Conservation (phyloP, 2,888 invertebrate species). For the Sphaerophoria taeniata region DNA sequence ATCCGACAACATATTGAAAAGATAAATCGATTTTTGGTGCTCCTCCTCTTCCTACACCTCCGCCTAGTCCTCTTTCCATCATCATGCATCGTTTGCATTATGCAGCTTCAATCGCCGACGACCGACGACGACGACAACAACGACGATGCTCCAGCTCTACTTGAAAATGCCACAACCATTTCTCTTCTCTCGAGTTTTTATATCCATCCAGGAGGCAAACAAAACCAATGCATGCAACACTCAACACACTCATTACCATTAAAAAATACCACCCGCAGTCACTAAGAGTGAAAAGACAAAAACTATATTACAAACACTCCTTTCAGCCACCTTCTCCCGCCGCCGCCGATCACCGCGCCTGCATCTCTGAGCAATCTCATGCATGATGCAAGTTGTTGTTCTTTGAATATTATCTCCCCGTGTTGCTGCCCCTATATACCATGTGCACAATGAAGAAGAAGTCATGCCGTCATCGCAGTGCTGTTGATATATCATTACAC, state of each 20-base stretch:
- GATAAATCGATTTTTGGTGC: conserved; percentile 65
- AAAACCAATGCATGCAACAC: conserved; percentile 52
- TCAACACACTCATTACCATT: conserved; percentile 70
- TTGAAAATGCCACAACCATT: conserved; percentile 54
- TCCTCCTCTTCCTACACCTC: neutral
- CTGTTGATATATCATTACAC: conserved; percentile 67
- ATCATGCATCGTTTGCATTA: too few relatives aligned
- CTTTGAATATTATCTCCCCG: neutral
- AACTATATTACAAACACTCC: conserved; percentile 16
- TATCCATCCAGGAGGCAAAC: conserved; percentile 63
- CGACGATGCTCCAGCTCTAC: conserved; percentile 3
- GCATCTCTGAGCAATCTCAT: neutral
- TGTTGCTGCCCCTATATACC: neutral
- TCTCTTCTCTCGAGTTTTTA: neutral
- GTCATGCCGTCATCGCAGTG: conserved; percentile 66
- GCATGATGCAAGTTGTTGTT: conserved; percentile 14
- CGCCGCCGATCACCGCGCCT: too few relatives aligned
- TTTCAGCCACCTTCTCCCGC: neutral
- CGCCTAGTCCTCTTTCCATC: neutral
- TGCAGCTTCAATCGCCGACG: too few relatives aligned
- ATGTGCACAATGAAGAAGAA: conserved; percentile 24
- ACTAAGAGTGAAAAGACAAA: conserved; percentile 26
- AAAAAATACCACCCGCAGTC: conserved; percentile 72
- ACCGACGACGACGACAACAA: too few relatives aligned
- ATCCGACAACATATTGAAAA: conserved; percentile 68